Evolutionary conservation across 1,140 invertebrate species (phyloP).

Genomic region (Drosophila bocqueti): DNA sequence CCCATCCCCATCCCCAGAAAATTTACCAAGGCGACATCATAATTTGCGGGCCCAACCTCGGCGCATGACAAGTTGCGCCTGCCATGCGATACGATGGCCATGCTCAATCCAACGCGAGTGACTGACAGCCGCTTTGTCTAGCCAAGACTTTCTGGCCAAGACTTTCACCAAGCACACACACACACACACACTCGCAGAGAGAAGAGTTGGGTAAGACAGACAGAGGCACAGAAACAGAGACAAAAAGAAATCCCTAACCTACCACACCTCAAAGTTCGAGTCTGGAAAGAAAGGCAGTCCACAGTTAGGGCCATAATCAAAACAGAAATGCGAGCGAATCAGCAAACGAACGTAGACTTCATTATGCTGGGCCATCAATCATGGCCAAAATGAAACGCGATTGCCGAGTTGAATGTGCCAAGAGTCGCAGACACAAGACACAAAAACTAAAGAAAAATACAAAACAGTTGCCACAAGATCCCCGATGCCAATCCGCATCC

Average conservation of each 20-base stretch:
- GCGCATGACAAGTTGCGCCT: conserved; percentile 41
- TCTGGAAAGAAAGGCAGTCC: conserved; percentile 45
- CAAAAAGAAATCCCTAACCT: conserved; percentile 68
- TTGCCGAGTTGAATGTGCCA: conserved; percentile 67
- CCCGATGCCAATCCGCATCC: conserved; percentile 14
- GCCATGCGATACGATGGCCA: conserved; percentile 41
- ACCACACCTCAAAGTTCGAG: conserved; percentile 66
- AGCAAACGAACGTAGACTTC: conserved; percentile 70
- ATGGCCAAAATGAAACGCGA: conserved; percentile 68
- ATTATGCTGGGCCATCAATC: conserved; percentile 75
- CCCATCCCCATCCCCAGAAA: not conserved
- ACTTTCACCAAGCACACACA: conserved; percentile 46
- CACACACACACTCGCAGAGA: not conserved
- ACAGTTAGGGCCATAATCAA: conserved; percentile 69
- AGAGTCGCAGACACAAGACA: conserved; percentile 41
- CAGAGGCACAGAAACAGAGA: conserved; percentile 7
- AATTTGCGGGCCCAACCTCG: conserved; percentile 57
- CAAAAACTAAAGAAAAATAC: conserved; percentile 32
- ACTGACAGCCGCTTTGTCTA: conserved; percentile 58
- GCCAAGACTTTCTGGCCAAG: conserved; percentile 42
- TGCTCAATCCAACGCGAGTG: conserved; percentile 36
- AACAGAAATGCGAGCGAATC: conserved; percentile 73
- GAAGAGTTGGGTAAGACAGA: conserved; percentile 10
- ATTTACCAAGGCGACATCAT: conserved; percentile 45
- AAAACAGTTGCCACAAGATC: conserved; percentile 59